Evolutionary conservation across 2,888 invertebrate genomes (phyloP), one percentile per base, ranked within the genome.

Genomic region (Arge pagana): DNA sequence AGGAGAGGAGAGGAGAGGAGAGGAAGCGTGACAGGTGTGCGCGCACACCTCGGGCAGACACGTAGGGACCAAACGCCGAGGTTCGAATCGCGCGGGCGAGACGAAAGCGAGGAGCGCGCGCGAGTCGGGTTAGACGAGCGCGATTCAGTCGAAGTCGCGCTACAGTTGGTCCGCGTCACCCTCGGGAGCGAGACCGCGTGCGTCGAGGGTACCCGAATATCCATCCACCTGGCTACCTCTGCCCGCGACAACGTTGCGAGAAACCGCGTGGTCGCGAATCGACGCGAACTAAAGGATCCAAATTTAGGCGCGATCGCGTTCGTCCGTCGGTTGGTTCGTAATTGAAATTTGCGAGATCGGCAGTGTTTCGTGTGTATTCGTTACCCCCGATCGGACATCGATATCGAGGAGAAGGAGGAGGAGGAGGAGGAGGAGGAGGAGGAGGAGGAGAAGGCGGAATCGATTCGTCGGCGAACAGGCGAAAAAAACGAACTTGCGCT

Each of bases 111-210:
- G 54, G 57, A 54, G 62, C 59, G 53, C 60, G 61, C 54, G 65
- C 60, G 66, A 66, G 61, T 67, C n/a, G 64, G 67, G 59, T 63
- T 67, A 68, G 71, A 70, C 70, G 70, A 65, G 66, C 62, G 71
- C 69, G 70, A 71, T 71, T 70, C 71, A 69, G 70, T 72, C 71
- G 74, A 74, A 75, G 75, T 74, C 71, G 73, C 71, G 70, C 72
- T 71, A 75, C 75, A 75, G 75, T 75, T 72, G 73, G 71, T 68
- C 66, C 74, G 74, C 75, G 74, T 72, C 74, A 72, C 68, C 71
- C 69, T 63, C 64, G 68, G 68, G 70, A 70, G 71, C 60, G 64
- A 61, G 69, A 70, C 62, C 70, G 68, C 68, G 65, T 60, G 70
- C 68, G 67, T 59, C 53, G 52, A 54, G 50, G 33, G 42, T 42